Conservation (phyloP, 2,797 vertebrate species). For the Lacerta agilis region DNA sequence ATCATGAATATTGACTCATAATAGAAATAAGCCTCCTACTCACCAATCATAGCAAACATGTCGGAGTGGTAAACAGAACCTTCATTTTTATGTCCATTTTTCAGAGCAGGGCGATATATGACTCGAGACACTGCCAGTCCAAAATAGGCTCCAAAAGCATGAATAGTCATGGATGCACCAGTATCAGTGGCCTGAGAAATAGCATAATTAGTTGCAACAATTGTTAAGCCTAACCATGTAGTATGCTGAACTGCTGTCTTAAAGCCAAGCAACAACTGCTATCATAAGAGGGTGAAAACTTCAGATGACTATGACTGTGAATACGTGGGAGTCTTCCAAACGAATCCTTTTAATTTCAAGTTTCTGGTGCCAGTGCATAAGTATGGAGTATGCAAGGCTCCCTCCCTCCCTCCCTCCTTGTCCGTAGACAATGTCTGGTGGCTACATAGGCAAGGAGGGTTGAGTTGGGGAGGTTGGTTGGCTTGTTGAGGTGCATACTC, state of each 20-base stretch:
- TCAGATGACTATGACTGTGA: background rate
- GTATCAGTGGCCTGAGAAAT: constrained; percentile 85
- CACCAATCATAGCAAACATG: constrained; percentile 96
- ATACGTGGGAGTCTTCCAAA: background rate
- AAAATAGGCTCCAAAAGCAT: constrained; percentile 96
- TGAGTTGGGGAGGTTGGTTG: too few relatives aligned
- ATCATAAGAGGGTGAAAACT: background rate
- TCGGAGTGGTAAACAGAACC: constrained; percentile 93
- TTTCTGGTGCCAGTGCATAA: background rate
- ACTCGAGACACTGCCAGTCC: constrained; percentile 87
- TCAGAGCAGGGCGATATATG: constrained; percentile 85
- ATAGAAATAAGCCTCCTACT: constrained; percentile 53
- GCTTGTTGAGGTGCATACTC: background rate
- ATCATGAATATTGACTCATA: background rate
- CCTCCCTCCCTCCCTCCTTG: background rate
- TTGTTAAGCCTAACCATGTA: background rate
- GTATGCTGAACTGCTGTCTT: background rate
- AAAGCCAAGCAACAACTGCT: background rate
- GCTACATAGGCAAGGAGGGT: too few relatives aligned
- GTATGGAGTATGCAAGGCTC: background rate
- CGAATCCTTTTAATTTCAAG: background rate
- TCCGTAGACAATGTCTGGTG: background rate
- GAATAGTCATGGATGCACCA: constrained; percentile 96
- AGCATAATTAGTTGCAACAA: constrained; percentile 4
- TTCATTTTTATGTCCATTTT: constrained; percentile 84